Evolutionary conservation across 2,113 vertebrate species (phyloP).

Genomic region (Xiphophorus hellerii): DNA sequence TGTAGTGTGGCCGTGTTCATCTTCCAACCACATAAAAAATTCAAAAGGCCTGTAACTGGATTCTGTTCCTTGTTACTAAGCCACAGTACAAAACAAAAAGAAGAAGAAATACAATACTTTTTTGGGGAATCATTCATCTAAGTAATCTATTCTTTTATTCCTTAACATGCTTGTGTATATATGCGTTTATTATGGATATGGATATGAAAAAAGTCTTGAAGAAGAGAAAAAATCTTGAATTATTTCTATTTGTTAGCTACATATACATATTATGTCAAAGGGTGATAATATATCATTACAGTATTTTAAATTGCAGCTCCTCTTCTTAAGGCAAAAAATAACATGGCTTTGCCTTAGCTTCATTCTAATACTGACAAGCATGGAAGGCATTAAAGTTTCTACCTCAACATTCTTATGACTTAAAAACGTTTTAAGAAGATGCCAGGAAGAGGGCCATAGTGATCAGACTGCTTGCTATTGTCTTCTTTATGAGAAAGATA

Average conservation of each 20-base stretch:
- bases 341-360: too few relatives aligned
- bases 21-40: constrained; percentile 81
- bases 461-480: background rate
- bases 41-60: constrained; percentile 79
- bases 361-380: too few relatives aligned
- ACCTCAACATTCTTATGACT: background rate
- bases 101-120: constrained; percentile 40
- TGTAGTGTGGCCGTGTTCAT: constrained; percentile 75
- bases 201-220: too few relatives aligned
- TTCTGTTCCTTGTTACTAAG: constrained; percentile 72
- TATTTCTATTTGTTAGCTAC: too few relatives aligned
- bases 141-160: constrained; percentile 2
- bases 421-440: background rate
- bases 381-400: background rate
- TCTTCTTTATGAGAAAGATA: background rate
- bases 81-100: constrained; percentile 74
- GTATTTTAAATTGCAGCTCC: background rate
- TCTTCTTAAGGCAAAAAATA: too few relatives aligned
- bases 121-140: constrained; percentile 16
- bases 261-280: too few relatives aligned
- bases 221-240: too few relatives aligned
- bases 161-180: background rate
- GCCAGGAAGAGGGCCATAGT: background rate
- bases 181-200: background rate
- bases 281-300: background rate